phyloP scores from a whole-genome alignment of 2,888 invertebrate genomes.

The Alcis repandata region DNA sequence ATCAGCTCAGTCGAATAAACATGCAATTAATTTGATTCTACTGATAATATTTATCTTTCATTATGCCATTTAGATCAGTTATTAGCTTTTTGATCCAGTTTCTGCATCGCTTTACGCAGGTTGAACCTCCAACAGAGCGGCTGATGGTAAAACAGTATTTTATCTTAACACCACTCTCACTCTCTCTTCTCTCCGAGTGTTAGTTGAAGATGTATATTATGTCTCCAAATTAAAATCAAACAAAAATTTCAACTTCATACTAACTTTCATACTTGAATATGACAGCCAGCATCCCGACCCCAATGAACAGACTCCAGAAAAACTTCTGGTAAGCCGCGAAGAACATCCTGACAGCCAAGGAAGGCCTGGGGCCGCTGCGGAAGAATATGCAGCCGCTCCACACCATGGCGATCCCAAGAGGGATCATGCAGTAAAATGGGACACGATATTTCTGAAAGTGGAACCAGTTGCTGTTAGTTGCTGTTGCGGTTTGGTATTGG shows the following conservation, averaged over 20 bases:
- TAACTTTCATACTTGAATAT: constrained; percentile 17
- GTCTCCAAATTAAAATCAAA: no score
- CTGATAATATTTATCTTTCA: no score
- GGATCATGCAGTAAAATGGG: constrained; percentile 3
- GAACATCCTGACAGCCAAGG: constrained; percentile 17
- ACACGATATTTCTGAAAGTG: constrained; percentile 21
- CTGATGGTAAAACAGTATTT: no score
- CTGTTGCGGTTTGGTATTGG: no score
- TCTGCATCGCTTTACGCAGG: no score
- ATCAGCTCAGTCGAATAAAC: not conserved
- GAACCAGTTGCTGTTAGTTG: not conserved
- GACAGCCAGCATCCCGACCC: not conserved
- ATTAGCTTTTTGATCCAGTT: no score
- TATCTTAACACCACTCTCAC: no score
- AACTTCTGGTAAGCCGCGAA: constrained; percentile 17
- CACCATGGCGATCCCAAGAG: not conserved
- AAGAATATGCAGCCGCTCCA: constrained; percentile 19
- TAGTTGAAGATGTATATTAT: no score
- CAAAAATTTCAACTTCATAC: no score
- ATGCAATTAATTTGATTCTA: not conserved
- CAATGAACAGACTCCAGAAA: not conserved
- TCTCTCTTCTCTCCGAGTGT: no score
- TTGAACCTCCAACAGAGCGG: no score
- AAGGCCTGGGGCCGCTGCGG: constrained; percentile 9
- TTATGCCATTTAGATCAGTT: no score